A percentile compares a stretch with the other conserved stretches of the same genome.
phyloP scores from a whole-genome alignment of 2,113 vertebrate genomes.

The Xyrauchen texanus region DNA sequence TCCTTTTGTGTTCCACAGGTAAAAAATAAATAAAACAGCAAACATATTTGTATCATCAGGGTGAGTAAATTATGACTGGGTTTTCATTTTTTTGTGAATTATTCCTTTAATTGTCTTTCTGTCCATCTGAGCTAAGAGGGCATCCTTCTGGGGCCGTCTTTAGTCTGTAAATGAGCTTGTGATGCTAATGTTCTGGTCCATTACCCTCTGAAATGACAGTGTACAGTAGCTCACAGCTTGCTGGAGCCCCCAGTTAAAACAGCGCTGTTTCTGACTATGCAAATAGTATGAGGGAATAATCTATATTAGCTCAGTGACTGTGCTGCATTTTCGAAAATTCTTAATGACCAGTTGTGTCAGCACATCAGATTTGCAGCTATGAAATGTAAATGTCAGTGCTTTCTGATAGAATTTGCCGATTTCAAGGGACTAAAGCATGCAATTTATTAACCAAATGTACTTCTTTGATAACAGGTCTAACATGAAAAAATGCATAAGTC shows the following conservation, averaged over 20 bases:
- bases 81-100: too few species aligned
- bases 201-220: conserved; percentile 36
- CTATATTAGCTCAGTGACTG: conserved; percentile 37
- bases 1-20: too few species aligned
- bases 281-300: conserved; percentile 6
- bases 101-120: neutral
- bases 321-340: conserved; percentile 1
- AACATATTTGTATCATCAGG: too few species aligned
- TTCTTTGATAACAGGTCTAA: neutral
- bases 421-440: neutral
- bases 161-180: conserved; percentile 33
- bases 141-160: neutral
- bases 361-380: neutral
- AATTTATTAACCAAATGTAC: neutral
- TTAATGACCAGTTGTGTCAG: conserved; percentile 29
- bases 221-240: conserved; percentile 22
- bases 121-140: neutral
- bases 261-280: neutral
- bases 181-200: conserved; percentile 45
- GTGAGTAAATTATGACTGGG: too few species aligned
- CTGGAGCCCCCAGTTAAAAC: conserved; percentile 23
- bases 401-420: conserved; percentile 16
- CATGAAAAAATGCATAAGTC: neutral
- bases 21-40: too few species aligned
- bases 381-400: conserved; percentile 33